Evolutionary conservation across 2,888 invertebrate genomes (phyloP).

Genomic region (Onchidella celtica): DNA sequence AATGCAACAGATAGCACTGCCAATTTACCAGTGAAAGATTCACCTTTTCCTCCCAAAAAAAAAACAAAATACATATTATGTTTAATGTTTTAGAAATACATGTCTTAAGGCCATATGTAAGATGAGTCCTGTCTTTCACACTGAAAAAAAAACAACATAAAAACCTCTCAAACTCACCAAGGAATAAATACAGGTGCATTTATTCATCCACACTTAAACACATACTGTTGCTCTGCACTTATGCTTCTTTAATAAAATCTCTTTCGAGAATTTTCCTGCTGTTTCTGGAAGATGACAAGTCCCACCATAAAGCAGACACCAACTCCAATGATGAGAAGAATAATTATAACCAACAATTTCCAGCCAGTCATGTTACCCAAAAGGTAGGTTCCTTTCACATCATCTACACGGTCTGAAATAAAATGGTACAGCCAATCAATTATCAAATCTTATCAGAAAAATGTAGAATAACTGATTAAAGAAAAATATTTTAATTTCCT

Average conservation of each 20-base stretch:
- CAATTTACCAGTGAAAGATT: too few relatives aligned
- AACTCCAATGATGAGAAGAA: constrained; percentile 90
- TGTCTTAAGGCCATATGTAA: too few relatives aligned
- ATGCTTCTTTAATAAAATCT: constrained; percentile 86
- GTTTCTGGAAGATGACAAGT: constrained; percentile 95
- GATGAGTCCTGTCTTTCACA: too few relatives aligned
- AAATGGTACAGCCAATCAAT: not conserved
- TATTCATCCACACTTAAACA: not conserved
- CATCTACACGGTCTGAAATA: constrained; percentile 86
- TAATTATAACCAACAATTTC: constrained; percentile 93
- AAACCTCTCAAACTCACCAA: too few relatives aligned
- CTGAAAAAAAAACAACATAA: too few relatives aligned
- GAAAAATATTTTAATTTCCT: not conserved
- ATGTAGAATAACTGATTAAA: too few relatives aligned
- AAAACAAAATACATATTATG: too few relatives aligned
- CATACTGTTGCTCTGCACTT: not conserved
- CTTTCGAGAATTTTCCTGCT: constrained; percentile 93
- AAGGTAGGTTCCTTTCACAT: constrained; percentile 84
- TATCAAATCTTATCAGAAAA: constrained; percentile 6
- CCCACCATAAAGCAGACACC: constrained; percentile 92
- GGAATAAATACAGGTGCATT: too few relatives aligned
- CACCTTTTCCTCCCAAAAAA: too few relatives aligned
- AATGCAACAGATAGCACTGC: too few relatives aligned
- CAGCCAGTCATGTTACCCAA: constrained; percentile 90
- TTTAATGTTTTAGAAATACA: too few relatives aligned